These are phyloP conservation scores for Tigriopus californicus DNA, from an alignment of 2,888 invertebrate species.

Conservation along the genomic window DNA sequence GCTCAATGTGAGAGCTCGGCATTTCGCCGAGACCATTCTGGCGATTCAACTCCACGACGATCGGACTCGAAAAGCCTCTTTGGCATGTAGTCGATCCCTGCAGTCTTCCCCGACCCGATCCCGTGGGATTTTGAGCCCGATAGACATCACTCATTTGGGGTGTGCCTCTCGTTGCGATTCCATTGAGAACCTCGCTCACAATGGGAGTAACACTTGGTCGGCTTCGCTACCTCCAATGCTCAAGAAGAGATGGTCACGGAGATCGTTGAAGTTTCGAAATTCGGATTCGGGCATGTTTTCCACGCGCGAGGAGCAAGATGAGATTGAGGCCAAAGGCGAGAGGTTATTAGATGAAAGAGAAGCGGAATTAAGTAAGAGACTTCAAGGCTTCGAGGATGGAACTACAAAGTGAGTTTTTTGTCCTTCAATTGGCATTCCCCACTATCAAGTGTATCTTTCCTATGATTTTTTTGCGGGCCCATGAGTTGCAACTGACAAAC, in stretches of 20 bases:
- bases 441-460: no score
- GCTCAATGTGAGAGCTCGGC: conserved; percentile 30
- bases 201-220: neutral
- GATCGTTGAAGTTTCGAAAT: neutral
- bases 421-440: no score
- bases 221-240: neutral
- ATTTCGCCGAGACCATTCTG: conserved; percentile 32
- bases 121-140: neutral
- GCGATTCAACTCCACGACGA: conserved; percentile 22
- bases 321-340: neutral
- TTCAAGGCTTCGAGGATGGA: neutral
- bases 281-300: neutral
- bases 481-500: no score
- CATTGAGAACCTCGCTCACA: neutral
- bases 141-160: neutral
- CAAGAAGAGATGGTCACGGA: neutral
- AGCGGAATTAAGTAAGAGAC: neutral
- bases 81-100: neutral
- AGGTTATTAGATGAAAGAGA: neutral
- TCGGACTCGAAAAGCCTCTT: neutral
- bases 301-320: neutral
- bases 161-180: neutral
- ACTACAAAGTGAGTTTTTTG: neutral
- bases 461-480: no score
- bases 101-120: neutral